Evolutionary conservation across 1,140 invertebrate species (phyloP).

Genomic region (Penaeus japonicus): DNA sequence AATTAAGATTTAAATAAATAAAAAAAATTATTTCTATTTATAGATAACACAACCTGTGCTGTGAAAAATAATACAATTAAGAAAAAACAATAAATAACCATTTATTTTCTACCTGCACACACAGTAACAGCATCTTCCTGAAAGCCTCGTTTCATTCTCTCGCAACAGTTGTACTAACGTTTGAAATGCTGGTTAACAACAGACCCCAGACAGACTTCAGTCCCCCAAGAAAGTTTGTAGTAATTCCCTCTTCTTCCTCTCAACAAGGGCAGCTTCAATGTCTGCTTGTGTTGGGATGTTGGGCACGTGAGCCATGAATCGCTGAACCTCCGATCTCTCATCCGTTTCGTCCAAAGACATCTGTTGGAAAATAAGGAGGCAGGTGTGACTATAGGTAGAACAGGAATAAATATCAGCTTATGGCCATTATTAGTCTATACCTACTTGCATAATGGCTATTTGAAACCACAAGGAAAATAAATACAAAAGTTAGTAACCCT

Average conservation of each 20-base stretch:
- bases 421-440: not conserved
- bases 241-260: slow-evolving; percentile 88
- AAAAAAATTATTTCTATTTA: too few relatives aligned
- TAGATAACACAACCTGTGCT: too few relatives aligned
- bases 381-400: not conserved
- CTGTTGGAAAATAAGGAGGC: slow-evolving; percentile 15
- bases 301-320: slow-evolving; percentile 82
- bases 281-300: slow-evolving; percentile 85
- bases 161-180: slow-evolving; percentile 15
- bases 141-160: not conserved
- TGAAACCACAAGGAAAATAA: not conserved
- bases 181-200: slow-evolving; percentile 14
- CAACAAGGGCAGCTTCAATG: slow-evolving; percentile 86
- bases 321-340: slow-evolving; percentile 64
- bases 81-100: too few relatives aligned
- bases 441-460: not conserved
- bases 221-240: slow-evolving; percentile 64
- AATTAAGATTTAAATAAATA: too few relatives aligned
- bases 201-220: slow-evolving; percentile 20
- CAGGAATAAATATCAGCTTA: not conserved
- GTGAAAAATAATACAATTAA: too few relatives aligned
- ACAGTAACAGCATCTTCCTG: too few relatives aligned
- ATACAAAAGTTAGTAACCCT: not conserved
- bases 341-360: slow-evolving; percentile 60
- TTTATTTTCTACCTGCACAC: too few relatives aligned